Percentiles rank a stretch among this genome's conserved stretches.
These are phyloP conservation scores for Rana temporaria DNA, from an alignment of 2,113 vertebrate species.

Conservation along the genomic window DNA sequence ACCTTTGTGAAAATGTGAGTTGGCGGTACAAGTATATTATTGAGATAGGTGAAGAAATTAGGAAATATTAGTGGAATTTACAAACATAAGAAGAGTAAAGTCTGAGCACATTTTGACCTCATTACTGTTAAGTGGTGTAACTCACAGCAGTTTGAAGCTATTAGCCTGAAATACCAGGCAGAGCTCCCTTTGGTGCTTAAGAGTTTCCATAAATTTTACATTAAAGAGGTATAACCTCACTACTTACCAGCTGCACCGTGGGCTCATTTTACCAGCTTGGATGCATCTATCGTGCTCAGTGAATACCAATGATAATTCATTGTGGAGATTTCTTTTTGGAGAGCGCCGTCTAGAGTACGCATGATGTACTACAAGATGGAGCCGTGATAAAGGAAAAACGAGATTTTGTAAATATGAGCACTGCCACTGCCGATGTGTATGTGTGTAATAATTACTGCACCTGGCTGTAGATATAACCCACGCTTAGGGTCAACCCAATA, in stretches of 20 bases:
- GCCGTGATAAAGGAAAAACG: no score
- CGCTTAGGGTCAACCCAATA: no score
- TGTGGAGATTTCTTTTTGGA: constrained; percentile 6
- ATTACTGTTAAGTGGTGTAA: constrained; percentile 40
- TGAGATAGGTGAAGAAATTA: neutral
- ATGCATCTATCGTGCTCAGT: neutral
- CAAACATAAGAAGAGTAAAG: constrained; percentile 12
- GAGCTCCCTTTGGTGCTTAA: constrained; percentile 34
- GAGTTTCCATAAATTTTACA: constrained; percentile 48
- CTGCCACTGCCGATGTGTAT: no score
- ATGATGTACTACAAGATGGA: neutral
- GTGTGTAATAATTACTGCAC: no score
- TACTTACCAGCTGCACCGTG: constrained; percentile 17
- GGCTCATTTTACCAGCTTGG: constrained; percentile 22
- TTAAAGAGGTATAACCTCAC: constrained; percentile 46
- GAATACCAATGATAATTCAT: constrained; percentile 21
- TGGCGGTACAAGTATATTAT: neutral
- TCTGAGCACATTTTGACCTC: constrained; percentile 29
- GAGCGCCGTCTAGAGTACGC: constrained; percentile 9
- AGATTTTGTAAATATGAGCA: no score
- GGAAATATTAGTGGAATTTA: constrained; percentile 8
- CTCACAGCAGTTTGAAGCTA: constrained; percentile 31
- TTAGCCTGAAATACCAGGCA: constrained; percentile 27
- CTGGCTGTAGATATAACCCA: no score
- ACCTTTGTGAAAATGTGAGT: neutral